A percentile compares a stretch with the other conserved stretches of the same genome.
phyloP scores from a whole-genome alignment of 2,797 vertebrate species.

The Echeneis naucrates region DNA sequence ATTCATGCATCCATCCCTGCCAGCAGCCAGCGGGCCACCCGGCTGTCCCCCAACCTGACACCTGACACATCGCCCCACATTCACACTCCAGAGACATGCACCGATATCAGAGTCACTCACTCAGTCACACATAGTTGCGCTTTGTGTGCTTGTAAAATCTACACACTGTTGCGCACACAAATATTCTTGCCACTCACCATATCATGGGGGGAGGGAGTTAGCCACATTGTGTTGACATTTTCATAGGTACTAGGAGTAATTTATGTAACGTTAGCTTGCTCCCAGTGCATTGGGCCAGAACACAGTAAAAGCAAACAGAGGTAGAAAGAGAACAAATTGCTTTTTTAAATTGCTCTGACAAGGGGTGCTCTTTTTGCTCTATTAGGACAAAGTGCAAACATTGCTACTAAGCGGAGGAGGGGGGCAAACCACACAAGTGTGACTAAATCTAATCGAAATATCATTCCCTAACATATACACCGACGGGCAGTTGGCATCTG shows the following conservation, averaged over 20 bases:
- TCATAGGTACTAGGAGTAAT: slow-evolving; percentile 79
- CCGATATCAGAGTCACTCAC: slow-evolving; percentile 8
- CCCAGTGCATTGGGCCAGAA: slow-evolving; percentile 76
- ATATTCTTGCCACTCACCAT: slow-evolving; percentile 20
- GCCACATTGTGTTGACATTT: slow-evolving; percentile 81
- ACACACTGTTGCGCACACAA: slow-evolving; percentile 9
- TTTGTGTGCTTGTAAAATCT: slow-evolving; percentile 1
- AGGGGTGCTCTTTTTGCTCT: slow-evolving; percentile 77
- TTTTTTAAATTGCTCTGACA: slow-evolving; percentile 84
- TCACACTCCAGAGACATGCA: background rate
- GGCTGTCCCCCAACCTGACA: slow-evolving; percentile 24
- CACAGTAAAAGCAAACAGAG: slow-evolving; percentile 81
- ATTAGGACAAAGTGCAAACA: slow-evolving; percentile 82
- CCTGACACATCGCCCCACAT: slow-evolving; percentile 31
- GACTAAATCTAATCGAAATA: slow-evolving; percentile 76
- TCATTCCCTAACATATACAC: slow-evolving; percentile 50
- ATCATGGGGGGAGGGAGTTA: slow-evolving; percentile 46
- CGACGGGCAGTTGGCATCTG: slow-evolving; percentile 36
- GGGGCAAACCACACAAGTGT: slow-evolving; percentile 54
- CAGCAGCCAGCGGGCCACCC: slow-evolving; percentile 46
- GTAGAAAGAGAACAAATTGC: slow-evolving; percentile 82
- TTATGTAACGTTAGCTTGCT: slow-evolving; percentile 79
- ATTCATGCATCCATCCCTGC: slow-evolving; percentile 77
- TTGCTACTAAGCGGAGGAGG: slow-evolving; percentile 55
- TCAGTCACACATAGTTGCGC: slow-evolving; percentile 31